Evolutionary conservation across 1,140 invertebrate species (phyloP).

Genomic region (Laupala kohalensis): DNA sequence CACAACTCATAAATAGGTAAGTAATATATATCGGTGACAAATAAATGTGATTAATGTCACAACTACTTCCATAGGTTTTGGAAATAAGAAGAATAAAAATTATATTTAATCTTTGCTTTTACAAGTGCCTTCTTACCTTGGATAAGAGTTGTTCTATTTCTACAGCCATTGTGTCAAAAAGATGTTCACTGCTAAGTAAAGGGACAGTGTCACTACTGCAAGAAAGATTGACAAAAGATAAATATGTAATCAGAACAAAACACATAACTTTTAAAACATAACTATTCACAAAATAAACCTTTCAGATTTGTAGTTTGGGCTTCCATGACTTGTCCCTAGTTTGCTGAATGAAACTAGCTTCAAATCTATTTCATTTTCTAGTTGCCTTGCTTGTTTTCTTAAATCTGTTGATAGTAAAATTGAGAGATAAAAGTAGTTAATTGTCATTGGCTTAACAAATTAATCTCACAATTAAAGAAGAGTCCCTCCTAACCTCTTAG

Average conservation of each 20-base stretch:
- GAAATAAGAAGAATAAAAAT: too few species aligned
- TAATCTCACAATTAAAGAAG: neutral
- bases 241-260: neutral
- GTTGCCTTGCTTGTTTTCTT: slow-evolving; percentile 76
- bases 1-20: too few species aligned
- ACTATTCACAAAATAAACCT: slow-evolving; percentile 3
- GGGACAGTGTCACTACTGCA: slow-evolving; percentile 57
- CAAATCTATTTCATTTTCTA: slow-evolving; percentile 94
- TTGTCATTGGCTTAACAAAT: neutral
- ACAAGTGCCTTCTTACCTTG: slow-evolving; percentile 50
- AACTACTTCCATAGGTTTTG: too few species aligned
- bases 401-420: slow-evolving; percentile 79
- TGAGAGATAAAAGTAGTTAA: slow-evolving; percentile 9
- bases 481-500: neutral
- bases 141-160: slow-evolving; percentile 81
- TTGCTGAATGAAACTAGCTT: slow-evolving; percentile 94
- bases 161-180: slow-evolving; percentile 81
- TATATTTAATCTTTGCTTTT: too few species aligned
- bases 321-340: slow-evolving; percentile 56
- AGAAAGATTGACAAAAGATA: neutral
- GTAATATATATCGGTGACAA: too few species aligned
- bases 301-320: slow-evolving; percentile 21
- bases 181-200: slow-evolving; percentile 71
- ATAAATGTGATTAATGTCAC: too few species aligned
- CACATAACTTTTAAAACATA: neutral